phyloP scores from a whole-genome alignment of 2,797 vertebrate species.

The Tenualosa thibaudeaui region DNA sequence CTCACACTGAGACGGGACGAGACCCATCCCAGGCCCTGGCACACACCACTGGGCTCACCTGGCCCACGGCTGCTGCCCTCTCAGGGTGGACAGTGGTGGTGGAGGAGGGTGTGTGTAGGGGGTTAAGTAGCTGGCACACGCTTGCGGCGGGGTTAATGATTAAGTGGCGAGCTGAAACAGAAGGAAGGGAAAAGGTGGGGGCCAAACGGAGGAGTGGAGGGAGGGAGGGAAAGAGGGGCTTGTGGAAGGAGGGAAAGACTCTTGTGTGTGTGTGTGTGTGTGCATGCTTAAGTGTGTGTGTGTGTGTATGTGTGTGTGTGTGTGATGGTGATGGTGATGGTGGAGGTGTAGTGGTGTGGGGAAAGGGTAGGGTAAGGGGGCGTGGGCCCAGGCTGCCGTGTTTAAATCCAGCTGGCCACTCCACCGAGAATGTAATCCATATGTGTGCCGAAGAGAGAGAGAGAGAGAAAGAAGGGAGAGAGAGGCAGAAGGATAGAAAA shows the following conservation, averaged over 20 bases:
- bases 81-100: background rate
- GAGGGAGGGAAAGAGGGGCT: constrained; percentile 12
- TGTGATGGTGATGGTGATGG: background rate
- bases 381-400: constrained; percentile 28
- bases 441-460: constrained; percentile 52
- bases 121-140: constrained; percentile 46
- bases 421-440: constrained; percentile 63
- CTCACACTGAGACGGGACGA: background rate
- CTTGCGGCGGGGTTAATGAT: constrained; percentile 52
- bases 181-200: constrained; percentile 42
- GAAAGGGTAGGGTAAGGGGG: constrained; percentile 14
- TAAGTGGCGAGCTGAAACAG: constrained; percentile 43
- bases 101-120: constrained; percentile 22
- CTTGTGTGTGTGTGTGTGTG: no score
- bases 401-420: constrained; percentile 57
- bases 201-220: constrained; percentile 31
- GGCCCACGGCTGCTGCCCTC: background rate
- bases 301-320: background rate
- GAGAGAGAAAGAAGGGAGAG: background rate
- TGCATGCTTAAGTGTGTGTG: background rate
- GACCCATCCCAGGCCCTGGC: background rate
- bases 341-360: background rate
- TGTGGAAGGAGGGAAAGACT: background rate
- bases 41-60: background rate
- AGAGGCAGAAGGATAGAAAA: background rate